Evolutionary conservation across 2,888 invertebrate species (phyloP).

Genomic region (Catotricha subobsoleta): DNA sequence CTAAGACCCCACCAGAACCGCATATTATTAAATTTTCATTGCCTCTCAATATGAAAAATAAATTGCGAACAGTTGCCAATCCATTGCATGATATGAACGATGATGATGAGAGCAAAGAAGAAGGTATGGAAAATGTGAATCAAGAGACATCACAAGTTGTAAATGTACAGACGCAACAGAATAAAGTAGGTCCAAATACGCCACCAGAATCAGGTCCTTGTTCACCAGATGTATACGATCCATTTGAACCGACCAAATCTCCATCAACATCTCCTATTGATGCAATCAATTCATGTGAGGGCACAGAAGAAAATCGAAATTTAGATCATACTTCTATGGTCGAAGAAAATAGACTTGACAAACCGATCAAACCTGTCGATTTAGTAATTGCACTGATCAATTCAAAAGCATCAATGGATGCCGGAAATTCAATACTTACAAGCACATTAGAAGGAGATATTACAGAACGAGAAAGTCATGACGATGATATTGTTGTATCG

Average conservation of each 20-base stretch:
- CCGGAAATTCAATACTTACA: slow-evolving; percentile 4
- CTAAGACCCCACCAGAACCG: slow-evolving; percentile 58
- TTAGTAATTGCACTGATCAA: slow-evolving; percentile 40
- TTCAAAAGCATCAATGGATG: slow-evolving; percentile 28
- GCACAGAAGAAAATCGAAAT: neutral
- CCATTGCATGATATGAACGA: slow-evolving; percentile 35
- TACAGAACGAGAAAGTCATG: neutral
- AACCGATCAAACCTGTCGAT: slow-evolving; percentile 38
- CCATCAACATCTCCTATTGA: slow-evolving; percentile 18
- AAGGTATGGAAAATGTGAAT: slow-evolving; percentile 15
- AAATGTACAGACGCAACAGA: slow-evolving; percentile 12
- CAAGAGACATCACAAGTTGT: slow-evolving; percentile 10
- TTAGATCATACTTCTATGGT: neutral
- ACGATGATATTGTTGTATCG: slow-evolving; percentile 1
- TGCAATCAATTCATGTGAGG: slow-evolving; percentile 10
- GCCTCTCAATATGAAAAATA: slow-evolving; percentile 32
- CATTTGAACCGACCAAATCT: slow-evolving; percentile 79
- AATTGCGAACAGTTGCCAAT: slow-evolving; percentile 40
- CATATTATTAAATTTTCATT: slow-evolving; percentile 40
- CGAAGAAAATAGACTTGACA: slow-evolving; percentile 15
- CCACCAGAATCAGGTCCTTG: slow-evolving; percentile 50
- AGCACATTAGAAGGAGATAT: slow-evolving; percentile 5
- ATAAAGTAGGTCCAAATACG: slow-evolving; percentile 51
- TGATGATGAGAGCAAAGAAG: slow-evolving; percentile 14
- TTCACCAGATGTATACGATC: slow-evolving; percentile 74